phyloP scores from a whole-genome alignment of 1,140 invertebrate genomes.

The Lutraria rhynchaena region DNA sequence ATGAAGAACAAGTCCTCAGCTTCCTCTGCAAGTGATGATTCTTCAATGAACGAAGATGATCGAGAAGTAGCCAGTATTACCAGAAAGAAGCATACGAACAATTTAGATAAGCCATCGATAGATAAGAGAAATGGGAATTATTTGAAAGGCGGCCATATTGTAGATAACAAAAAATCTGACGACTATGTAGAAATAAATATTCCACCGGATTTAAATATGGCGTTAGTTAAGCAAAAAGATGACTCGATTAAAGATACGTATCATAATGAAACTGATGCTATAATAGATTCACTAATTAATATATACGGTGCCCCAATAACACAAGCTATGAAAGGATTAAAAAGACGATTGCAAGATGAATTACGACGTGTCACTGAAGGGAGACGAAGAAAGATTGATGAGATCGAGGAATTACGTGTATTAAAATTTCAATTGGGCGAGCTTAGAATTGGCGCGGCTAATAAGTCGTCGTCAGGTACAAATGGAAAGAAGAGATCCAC shows the following conservation, averaged over 20 bases:
- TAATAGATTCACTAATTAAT: constrained; percentile 77
- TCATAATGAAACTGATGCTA: constrained; percentile 77
- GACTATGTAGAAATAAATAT: constrained; percentile 65
- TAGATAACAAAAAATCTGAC: constrained; percentile 45
- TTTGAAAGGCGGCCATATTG: constrained; percentile 46
- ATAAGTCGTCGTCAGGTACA: constrained; percentile 31
- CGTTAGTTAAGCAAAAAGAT: constrained; percentile 41
- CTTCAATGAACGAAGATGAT: constrained; percentile 77
- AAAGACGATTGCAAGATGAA: constrained; percentile 85
- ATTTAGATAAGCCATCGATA: constrained; percentile 68
- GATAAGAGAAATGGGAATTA: constrained; percentile 71
- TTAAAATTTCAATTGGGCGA: constrained; percentile 78
- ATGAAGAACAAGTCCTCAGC: constrained; percentile 40
- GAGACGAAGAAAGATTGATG: constrained; percentile 81
- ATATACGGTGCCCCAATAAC: constrained; percentile 82
- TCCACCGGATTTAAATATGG: constrained; percentile 58
- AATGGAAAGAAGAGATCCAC: constrained; percentile 67
- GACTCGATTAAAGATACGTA: constrained; percentile 55
- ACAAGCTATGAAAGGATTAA: constrained; percentile 84
- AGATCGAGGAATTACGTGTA: constrained; percentile 81
- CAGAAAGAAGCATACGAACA: constrained; percentile 63
- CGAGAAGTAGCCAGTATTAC: constrained; percentile 76
- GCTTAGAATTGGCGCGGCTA: constrained; percentile 75
- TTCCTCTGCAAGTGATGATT: constrained; percentile 72
- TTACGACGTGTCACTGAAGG: constrained; percentile 83